Evolutionary conservation across 2,797 vertebrate species (phyloP), one percentile per base, ranked within the genome.

Genomic region (Cyclopterus lumpus): DNA sequence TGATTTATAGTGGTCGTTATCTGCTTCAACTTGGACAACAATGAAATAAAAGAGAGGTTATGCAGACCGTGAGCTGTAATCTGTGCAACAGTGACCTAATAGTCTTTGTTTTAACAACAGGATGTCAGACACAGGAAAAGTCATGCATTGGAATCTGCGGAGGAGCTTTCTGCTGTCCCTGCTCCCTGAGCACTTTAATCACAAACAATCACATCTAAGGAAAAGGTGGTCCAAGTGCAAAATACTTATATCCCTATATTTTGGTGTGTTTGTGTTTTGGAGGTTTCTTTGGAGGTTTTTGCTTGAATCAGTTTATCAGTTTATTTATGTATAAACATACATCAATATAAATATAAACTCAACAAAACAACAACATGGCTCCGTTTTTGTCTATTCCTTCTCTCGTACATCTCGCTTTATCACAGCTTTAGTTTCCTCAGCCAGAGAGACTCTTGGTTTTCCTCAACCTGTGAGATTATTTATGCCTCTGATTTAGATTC

Each of bases 101-200:
- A 49, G 79, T 57, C 28, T 49, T 16, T 11, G 60, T 51, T 65
- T 58, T 62, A 62, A 75, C 87, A 62, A 75, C 87, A 88, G 77
- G 85, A 88, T 58, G 71, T 77, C 24, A 57, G 54, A 77, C 30
- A 69, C 67, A 79, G 84, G 79, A 86, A 86, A 72, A 51, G 16
- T 61, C 61, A 22, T 40, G 5, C 14, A n/a, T 63, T 24, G 61
- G 7, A 36, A 66, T 36, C n/a, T n/a, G n/a, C n/a, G n/a, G n/a
- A n/a, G n/a, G n/a, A n/a, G n/a, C n/a, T n/a, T n/a, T 32, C 65
- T 79, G n/a, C 16, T 51, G 12, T 36, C 8, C 10, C 10, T 28
- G 10, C 36, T 42, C 6, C 24, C 28, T 10, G 1, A 57, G 55
- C 8, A 51, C 18, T 55, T 1, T 3, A 26, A 64, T 32, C 40